Base-by-base conservation (phyloP, 2,888 invertebrate species). In the Melinaea marsaeus region DNA sequence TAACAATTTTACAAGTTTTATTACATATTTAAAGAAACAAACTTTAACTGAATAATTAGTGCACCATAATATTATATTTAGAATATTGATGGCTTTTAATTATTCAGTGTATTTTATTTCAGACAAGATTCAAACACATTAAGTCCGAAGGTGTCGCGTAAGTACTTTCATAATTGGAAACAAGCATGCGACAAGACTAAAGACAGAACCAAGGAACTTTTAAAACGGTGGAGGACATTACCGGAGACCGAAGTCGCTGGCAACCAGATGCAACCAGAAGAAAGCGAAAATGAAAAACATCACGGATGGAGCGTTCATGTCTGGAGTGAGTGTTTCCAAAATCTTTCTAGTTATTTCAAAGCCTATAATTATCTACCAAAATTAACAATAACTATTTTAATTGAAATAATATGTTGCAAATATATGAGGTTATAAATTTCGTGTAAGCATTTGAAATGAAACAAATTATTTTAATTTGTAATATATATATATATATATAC, bases 281-380 rank as follows among this genome's bases (percentile, higher is more conserved):
- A 79, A 7, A 81, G 80, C 13, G 84, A 86, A 9, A 90, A 90
- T 7, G 88, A 85, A 42, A 91, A 91, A 58, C 89, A 91, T 35
- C 91, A 92, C 57, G 93, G 94, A n/a, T 95, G 95, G 95, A 94
- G 94, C 75, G 94, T 94, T 34, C 95, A 95, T 79, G 94, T 94
- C 69, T 95, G 94, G 95, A 94, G 95, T 95, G 84, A 93, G 93
- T 85, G 66, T 51, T 32, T 51, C 3, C 7, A 42, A 42, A 42
- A 1, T 11, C 9, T 42, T 7, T 37, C 2, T 42, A 42, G 22
- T 46, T 32, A 4, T 22, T 4, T 32, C 3, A 51, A 51, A 51
- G 37, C 4, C 45, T 33, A n/a, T 4, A 47, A 58, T 33, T 47
- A 33, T 33, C 3, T 33, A 57, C 42, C 32, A 45, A 13, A 13